Evolutionary conservation across 2,888 invertebrate genomes (phyloP).

Genomic region (Graphium colonna): DNA sequence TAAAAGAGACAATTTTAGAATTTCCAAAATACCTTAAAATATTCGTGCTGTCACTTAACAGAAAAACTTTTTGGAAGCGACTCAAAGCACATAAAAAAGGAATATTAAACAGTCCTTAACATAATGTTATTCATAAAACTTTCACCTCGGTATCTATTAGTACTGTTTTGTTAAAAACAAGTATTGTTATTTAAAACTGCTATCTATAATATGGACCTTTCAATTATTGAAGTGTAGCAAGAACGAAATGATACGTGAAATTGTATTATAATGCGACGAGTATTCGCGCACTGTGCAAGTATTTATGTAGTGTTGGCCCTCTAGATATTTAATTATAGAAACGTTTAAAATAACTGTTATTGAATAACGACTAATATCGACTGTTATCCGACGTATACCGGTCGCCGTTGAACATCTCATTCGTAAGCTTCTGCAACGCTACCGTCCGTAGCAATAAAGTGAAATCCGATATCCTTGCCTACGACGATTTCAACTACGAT

Average conservation of each 20-base stretch:
- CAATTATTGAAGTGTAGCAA: no score
- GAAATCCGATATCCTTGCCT: conserved; percentile 70
- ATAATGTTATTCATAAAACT: conserved; percentile 1
- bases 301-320: neutral
- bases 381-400: conserved; percentile 35
- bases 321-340: conserved; percentile 3
- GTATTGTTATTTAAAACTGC: neutral
- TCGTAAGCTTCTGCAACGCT: conserved; percentile 55
- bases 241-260: no score
- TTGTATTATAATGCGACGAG: no score
- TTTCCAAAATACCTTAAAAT: no score
- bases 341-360: conserved; percentile 1
- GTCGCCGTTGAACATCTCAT: conserved; percentile 59
- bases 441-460: conserved; percentile 65
- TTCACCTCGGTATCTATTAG: neutral
- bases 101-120: neutral
- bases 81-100: neutral
- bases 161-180: neutral
- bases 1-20: no score
- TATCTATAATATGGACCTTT: neutral
- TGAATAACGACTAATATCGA: conserved; percentile 5
- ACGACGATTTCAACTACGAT: conserved; percentile 65
- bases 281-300: no score
- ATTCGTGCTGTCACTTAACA: no score
- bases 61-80: neutral